Base-by-base conservation (phyloP, 2,113 vertebrate genomes). In the Leptocoma aspasia region DNA sequence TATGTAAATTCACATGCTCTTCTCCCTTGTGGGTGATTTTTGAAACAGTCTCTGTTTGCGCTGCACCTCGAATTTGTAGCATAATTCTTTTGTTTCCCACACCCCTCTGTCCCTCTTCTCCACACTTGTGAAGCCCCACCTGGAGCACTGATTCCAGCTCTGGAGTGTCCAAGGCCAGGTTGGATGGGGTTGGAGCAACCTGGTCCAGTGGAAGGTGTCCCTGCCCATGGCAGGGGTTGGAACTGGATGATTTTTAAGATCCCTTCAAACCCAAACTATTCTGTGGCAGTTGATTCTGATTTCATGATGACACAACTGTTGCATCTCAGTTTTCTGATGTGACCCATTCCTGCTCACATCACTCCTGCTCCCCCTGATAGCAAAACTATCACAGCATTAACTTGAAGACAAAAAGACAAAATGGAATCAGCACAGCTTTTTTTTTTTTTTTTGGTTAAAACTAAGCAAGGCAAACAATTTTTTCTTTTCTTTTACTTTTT, bases 1-100 rank as follows among this genome's bases (percentile, higher is more conserved):
- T 6, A 6, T 5, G 3, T 35, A 35, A 90, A 39, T 14, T 12
- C 11, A 31, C 8, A 0, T 15, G 2, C 2, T 49, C 10, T 45
- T 15, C 23, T 73, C 50, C 19, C 7, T 30, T 1, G 0, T 20
- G 33, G 30, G 13, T 24, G 23, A 14, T 11, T 72, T 79, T 42
- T 49, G 8, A 82, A 57, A 12, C 12, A 6, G 56, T 20, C 15
- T 78, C 52, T 5, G 1, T 44, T 69, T 69, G 3, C 16, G 76
- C 31, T 71, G 13, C 6, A 12, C 11, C 41, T 87, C 9, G 2
- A 42, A 15, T 57, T 73, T 11, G 7, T 41, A 37, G 15, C 13
- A 4, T 35, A 76, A 52, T 68, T 35, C 11, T 27, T 85, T 76
- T 61, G 8, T 53, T 82, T 31, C 60, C n/a, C 30, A 33, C 15